phyloP scores from a whole-genome alignment of 1,140 invertebrate species.

The Parasteatoda tepidariorum region DNA sequence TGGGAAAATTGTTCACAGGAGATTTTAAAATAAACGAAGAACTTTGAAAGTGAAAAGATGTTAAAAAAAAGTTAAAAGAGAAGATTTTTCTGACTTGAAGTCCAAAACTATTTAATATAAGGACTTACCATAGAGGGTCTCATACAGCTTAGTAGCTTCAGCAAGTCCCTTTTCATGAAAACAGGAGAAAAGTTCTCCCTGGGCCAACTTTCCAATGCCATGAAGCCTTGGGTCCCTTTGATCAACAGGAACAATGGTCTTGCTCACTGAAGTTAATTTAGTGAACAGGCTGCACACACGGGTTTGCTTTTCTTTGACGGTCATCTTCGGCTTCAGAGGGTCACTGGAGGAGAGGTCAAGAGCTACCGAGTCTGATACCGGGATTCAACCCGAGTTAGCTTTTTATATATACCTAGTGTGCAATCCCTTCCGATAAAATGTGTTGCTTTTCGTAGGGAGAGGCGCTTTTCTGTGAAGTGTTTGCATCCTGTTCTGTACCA shows the following conservation, averaged over 20 bases:
- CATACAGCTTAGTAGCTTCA: conserved; percentile 48
- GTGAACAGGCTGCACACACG: conserved; percentile 39
- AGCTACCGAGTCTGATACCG: conserved; percentile 11
- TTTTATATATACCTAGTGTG: too few relatives aligned
- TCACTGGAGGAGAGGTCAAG: background rate
- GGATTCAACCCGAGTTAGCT: too few relatives aligned
- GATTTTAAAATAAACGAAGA: too few relatives aligned
- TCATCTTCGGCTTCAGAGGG: conserved; percentile 24
- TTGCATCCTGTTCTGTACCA: conserved; percentile 21
- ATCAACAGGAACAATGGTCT: background rate
- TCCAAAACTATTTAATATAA: too few relatives aligned
- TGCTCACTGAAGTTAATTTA: conserved; percentile 10
- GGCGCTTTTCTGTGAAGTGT: conserved; percentile 23
- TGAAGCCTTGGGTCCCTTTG: conserved; percentile 43
- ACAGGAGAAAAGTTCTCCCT: conserved; percentile 64
- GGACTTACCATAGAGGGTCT: conserved; percentile 30
- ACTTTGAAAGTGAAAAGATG: too few relatives aligned
- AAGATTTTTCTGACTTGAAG: too few relatives aligned
- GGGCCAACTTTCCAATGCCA: conserved; percentile 27
- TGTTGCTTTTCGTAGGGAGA: background rate
- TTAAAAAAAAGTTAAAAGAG: too few relatives aligned
- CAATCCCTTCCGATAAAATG: too few relatives aligned
- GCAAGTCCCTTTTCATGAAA: conserved; percentile 66
- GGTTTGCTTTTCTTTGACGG: conserved; percentile 52
- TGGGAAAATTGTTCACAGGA: too few relatives aligned